A percentile compares a stretch with the other conserved stretches of the same genome.
These are phyloP conservation scores for Tethea ocularis DNA, from an alignment of 2,888 invertebrate genomes.

Conservation along the genomic window DNA sequence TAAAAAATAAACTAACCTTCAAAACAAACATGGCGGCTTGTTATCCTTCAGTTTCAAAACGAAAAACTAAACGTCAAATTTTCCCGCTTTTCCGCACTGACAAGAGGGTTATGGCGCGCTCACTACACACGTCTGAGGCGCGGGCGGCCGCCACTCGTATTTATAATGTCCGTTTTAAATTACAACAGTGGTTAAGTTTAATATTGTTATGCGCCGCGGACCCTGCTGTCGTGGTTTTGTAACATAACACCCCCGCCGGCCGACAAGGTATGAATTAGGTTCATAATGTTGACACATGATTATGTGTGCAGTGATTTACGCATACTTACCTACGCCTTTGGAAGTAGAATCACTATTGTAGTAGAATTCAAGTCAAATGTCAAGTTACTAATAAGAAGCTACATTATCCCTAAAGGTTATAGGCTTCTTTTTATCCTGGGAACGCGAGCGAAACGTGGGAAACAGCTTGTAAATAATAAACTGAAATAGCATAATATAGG, in stretches of 20 bases:
- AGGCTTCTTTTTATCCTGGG: too few relatives aligned
- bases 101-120: constrained; percentile 56
- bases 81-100: constrained; percentile 64
- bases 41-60: constrained; percentile 33
- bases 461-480: too few relatives aligned
- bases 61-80: constrained; percentile 57
- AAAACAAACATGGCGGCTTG: constrained; percentile 70
- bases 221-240: constrained; percentile 65
- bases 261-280: constrained; percentile 15
- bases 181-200: constrained; percentile 58
- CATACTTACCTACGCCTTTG: background rate
- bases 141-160: constrained; percentile 65
- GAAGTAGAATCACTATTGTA: background rate
- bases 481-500: too few relatives aligned
- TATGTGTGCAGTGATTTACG: constrained; percentile 1
- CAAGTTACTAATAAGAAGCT: too few relatives aligned
- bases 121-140: constrained; percentile 60
- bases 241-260: constrained; percentile 61
- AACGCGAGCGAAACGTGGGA: too few relatives aligned
- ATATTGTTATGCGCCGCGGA: constrained; percentile 74
- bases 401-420: too few relatives aligned
- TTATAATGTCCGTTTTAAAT: constrained; percentile 76
- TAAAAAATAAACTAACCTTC: constrained; percentile 66
- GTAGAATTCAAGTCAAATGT: background rate
- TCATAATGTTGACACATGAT: constrained; percentile 36